These are phyloP conservation scores for Condylostylus longicornis DNA, from an alignment of 1,140 invertebrate species.

Conservation along the genomic window DNA sequence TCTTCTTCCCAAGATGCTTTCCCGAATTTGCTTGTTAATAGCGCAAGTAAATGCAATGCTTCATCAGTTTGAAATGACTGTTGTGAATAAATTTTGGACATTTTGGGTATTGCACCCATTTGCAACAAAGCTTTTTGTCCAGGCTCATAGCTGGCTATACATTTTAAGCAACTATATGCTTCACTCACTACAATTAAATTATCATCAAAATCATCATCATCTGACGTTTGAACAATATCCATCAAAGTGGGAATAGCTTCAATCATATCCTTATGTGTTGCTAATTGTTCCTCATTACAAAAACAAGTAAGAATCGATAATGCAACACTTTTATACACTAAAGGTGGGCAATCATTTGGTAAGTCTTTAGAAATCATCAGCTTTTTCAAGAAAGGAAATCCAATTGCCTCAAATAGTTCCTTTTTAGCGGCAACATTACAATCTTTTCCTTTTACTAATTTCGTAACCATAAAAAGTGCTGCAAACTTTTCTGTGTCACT, in stretches of 20 bases:
- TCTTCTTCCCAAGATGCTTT: slow-evolving; percentile 54
- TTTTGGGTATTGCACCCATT: slow-evolving; percentile 58
- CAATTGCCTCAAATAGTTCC: slow-evolving; percentile 75
- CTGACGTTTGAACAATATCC: slow-evolving; percentile 63
- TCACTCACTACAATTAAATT: slow-evolving; percentile 77
- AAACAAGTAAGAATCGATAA: slow-evolving; percentile 70
- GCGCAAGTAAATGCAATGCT: slow-evolving; percentile 61
- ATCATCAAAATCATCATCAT: slow-evolving; percentile 67
- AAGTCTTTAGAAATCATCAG: slow-evolving; percentile 56
- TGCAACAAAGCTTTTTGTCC: slow-evolving; percentile 61
- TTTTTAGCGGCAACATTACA: slow-evolving; percentile 54
- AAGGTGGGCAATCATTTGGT: slow-evolving; percentile 66
- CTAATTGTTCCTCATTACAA: slow-evolving; percentile 60
- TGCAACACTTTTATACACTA: slow-evolving; percentile 79
- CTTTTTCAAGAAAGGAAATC: slow-evolving; percentile 66
- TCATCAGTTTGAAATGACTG: slow-evolving; percentile 77
- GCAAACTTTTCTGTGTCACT: slow-evolving; percentile 85
- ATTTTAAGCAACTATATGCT: slow-evolving; percentile 68
- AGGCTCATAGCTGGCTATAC: slow-evolving; percentile 52
- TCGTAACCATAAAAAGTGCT: slow-evolving; percentile 77
- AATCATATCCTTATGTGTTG: slow-evolving; percentile 65
- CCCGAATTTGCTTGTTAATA: slow-evolving; percentile 51
- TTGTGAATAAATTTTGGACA: slow-evolving; percentile 69
- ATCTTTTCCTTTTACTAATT: slow-evolving; percentile 65
- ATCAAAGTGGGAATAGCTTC: slow-evolving; percentile 63